Evolutionary conservation across 1,140 invertebrate genomes (phyloP).

Genomic region (Drosophila fuyamai): DNA sequence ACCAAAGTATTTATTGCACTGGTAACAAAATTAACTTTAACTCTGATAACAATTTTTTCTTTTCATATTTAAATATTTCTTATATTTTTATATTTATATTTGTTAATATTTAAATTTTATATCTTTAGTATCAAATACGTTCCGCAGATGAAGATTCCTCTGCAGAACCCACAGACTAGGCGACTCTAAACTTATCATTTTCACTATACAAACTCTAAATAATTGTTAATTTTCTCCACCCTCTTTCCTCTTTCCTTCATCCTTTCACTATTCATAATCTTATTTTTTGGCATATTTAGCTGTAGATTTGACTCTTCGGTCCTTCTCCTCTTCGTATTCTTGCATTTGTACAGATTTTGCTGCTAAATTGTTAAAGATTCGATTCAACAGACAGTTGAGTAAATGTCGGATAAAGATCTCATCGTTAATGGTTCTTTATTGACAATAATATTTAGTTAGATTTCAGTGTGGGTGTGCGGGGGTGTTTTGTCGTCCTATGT

Average conservation of each 20-base stretch:
- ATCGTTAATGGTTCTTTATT: conserved; percentile 26
- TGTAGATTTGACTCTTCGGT: conserved; percentile 77
- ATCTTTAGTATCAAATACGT: conserved; percentile 78
- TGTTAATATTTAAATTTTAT: conserved; percentile 70
- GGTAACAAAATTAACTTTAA: conserved; percentile 81
- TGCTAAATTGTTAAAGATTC: conserved; percentile 62
- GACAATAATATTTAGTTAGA: conserved; percentile 28
- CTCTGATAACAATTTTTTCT: conserved; percentile 75
- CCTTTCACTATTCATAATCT: conserved; percentile 32
- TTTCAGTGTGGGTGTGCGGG: conserved; percentile 35
- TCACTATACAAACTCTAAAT: conserved; percentile 79
- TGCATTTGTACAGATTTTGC: conserved; percentile 68
- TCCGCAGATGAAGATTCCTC: conserved; percentile 33
- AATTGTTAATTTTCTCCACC: conserved; percentile 64
- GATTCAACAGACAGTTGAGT: conserved; percentile 58
- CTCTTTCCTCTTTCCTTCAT: conserved; percentile 2
- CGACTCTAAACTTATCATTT: conserved; percentile 61
- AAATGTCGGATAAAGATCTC: conserved; percentile 45
- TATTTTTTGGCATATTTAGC: conserved; percentile 82
- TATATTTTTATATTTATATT: conserved; percentile 56
- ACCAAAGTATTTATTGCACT: conserved; percentile 75
- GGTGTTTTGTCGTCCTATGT: conserved; percentile 16
- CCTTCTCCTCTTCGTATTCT: conserved; percentile 27
- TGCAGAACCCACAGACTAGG: conserved; percentile 65
- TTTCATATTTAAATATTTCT: conserved; percentile 38